Percentiles rank a stretch among this genome's conserved stretches.
phyloP scores from a whole-genome alignment of 2,113 vertebrate genomes.

The Morone chrysops region DNA sequence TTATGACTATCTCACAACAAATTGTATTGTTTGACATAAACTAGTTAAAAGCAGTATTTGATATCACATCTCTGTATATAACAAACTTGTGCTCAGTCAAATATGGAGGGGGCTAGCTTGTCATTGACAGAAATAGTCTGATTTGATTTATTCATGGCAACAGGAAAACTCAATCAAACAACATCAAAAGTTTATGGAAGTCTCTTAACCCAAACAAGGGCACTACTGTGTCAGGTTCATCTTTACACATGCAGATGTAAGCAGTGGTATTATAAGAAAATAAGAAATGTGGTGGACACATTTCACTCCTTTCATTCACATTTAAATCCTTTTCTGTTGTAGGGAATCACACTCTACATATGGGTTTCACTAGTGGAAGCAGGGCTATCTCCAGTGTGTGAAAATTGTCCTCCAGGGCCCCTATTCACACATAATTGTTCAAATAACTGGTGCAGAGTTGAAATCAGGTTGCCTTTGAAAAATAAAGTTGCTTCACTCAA shows the following conservation, averaged over 20 bases:
- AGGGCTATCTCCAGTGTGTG: neutral
- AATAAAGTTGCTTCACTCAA: neutral
- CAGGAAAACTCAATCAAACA: conserved; percentile 61
- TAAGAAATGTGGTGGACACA: neutral
- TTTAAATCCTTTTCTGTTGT: neutral
- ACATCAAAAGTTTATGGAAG: conserved; percentile 56
- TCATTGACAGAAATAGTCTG: conserved; percentile 29
- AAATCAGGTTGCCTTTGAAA: neutral
- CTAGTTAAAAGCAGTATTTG: conserved; percentile 7
- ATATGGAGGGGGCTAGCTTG: neutral
- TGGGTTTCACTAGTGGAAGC: neutral
- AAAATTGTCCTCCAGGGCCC: neutral
- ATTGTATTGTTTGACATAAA: neutral
- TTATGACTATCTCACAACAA: neutral
- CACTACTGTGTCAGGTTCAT: neutral
- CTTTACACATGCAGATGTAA: neutral
- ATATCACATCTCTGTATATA: conserved; percentile 16
- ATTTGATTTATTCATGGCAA: conserved; percentile 60
- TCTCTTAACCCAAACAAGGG: conserved; percentile 30
- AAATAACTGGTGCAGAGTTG: neutral
- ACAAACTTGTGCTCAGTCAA: neutral
- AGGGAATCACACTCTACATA: neutral
- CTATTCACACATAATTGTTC: neutral
- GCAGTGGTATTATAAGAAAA: neutral
- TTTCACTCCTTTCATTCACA: neutral